Evolutionary conservation across 2,113 vertebrate species (phyloP).

Genomic region (Hyaena hyaena): DNA sequence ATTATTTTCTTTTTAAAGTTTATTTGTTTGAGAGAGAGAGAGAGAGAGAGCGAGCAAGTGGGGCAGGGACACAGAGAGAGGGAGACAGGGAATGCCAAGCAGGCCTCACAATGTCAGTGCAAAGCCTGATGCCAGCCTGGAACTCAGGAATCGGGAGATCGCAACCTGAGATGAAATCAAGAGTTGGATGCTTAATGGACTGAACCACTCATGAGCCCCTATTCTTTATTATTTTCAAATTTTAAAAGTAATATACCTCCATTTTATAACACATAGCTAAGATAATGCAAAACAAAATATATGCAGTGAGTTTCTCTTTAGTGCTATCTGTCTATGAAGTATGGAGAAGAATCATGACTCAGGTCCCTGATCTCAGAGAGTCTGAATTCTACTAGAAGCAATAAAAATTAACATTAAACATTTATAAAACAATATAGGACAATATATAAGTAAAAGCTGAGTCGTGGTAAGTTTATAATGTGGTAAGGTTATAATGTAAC

Average conservation of each 20-base stretch:
- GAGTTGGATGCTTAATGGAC: too few relatives aligned
- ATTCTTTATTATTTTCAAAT: background rate
- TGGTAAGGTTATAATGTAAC: background rate
- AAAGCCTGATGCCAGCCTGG: too few relatives aligned
- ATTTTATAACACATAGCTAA: background rate
- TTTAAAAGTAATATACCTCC: background rate
- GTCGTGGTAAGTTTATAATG: background rate
- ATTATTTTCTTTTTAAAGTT: background rate
- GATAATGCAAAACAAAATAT: background rate
- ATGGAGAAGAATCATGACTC: background rate
- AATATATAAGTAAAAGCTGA: background rate
- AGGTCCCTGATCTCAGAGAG: background rate
- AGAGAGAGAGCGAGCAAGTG: too few relatives aligned
- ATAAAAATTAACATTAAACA: background rate
- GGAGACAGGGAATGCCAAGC: too few relatives aligned
- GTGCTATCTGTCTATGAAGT: background rate
- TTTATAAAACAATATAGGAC: background rate
- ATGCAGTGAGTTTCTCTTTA: background rate
- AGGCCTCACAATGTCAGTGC: too few relatives aligned
- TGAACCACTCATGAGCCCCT: background rate
- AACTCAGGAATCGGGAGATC: too few relatives aligned
- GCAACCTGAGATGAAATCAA: too few relatives aligned
- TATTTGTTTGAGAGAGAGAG: too few relatives aligned
- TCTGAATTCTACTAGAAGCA: background rate
- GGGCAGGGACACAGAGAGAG: too few relatives aligned